A percentile compares a stretch with the other conserved stretches of the same genome.
Evolutionary conservation across 2,113 vertebrate genomes (phyloP).

Genomic region (Calypte anna): DNA sequence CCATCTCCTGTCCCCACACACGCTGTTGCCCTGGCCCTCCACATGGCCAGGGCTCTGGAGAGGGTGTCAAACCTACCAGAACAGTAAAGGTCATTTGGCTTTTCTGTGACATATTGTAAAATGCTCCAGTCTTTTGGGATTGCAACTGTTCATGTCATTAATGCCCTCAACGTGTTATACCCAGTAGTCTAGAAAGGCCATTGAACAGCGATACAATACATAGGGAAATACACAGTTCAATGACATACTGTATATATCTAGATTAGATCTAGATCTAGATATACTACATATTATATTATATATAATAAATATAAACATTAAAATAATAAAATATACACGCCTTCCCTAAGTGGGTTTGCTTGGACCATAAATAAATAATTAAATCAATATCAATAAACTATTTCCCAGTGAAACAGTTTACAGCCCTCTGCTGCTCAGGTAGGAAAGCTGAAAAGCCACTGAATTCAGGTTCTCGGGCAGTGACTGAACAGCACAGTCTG

Average conservation of each 20-base stretch:
- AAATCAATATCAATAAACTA: too few species aligned
- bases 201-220: background rate
- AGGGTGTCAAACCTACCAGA: slow-evolving; percentile 56
- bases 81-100: slow-evolving; percentile 72
- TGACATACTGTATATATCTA: too few species aligned
- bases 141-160: slow-evolving; percentile 57
- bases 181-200: slow-evolving; percentile 67
- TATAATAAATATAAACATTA: too few species aligned
- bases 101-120: slow-evolving; percentile 62
- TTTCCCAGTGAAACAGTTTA: background rate
- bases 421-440: background rate
- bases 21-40: background rate
- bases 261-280: too few species aligned
- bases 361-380: background rate
- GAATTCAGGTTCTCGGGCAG: background rate
- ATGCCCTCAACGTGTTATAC: slow-evolving; percentile 44
- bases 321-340: too few species aligned
- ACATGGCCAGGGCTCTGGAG: slow-evolving; percentile 34
- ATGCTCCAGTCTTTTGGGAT: slow-evolving; percentile 44
- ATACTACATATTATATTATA: too few species aligned
- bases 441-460: background rate
- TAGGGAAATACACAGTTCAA: too few species aligned
- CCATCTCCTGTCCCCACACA: background rate
- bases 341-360: background rate
- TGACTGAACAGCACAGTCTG: background rate